phyloP scores from a whole-genome alignment of 2,888 invertebrate genomes.

The Piscicola geometra region DNA sequence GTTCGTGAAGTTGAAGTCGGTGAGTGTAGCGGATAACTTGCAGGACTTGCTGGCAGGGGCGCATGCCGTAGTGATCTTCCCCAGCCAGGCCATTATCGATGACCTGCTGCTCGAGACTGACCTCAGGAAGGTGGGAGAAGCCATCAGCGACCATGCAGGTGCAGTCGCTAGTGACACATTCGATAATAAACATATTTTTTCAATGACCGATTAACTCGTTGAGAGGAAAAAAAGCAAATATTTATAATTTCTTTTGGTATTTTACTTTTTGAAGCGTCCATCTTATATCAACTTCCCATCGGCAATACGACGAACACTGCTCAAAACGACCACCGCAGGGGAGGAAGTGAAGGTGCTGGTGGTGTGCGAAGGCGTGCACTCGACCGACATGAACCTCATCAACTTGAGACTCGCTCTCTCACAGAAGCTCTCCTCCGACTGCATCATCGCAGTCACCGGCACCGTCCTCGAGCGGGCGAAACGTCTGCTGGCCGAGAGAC shows the following conservation, averaged over 20 bases:
- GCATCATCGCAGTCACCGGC: conserved; percentile 25
- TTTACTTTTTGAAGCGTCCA: too few relatives aligned
- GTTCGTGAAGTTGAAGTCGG: neutral
- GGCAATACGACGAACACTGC: too few relatives aligned
- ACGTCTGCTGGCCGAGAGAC: conserved; percentile 11
- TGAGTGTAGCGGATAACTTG: conserved; percentile 15
- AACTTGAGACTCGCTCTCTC: conserved; percentile 23
- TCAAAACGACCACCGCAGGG: neutral
- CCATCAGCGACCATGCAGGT: conserved; percentile 22
- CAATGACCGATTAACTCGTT: too few relatives aligned
- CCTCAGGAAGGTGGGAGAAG: conserved; percentile 3
- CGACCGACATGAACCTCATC: conserved; percentile 22
- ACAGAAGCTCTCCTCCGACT: conserved; percentile 11
- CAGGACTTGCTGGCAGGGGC: conserved; percentile 12
- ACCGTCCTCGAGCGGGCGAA: conserved; percentile 2
- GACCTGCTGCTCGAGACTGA: conserved; percentile 14
- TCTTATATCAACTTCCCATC: too few relatives aligned
- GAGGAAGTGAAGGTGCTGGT: conserved; percentile 31
- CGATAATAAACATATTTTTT: neutral
- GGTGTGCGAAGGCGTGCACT: conserved; percentile 18
- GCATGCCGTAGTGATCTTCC: conserved; percentile 23
- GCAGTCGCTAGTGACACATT: neutral
- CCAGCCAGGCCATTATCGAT: conserved; percentile 2
- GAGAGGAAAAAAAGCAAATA: too few relatives aligned
- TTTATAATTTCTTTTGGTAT: too few relatives aligned